Evolutionary conservation across 2,888 invertebrate genomes (phyloP), one percentile per base, ranked within the genome.

Genomic region (Sinotaia quadrata): DNA sequence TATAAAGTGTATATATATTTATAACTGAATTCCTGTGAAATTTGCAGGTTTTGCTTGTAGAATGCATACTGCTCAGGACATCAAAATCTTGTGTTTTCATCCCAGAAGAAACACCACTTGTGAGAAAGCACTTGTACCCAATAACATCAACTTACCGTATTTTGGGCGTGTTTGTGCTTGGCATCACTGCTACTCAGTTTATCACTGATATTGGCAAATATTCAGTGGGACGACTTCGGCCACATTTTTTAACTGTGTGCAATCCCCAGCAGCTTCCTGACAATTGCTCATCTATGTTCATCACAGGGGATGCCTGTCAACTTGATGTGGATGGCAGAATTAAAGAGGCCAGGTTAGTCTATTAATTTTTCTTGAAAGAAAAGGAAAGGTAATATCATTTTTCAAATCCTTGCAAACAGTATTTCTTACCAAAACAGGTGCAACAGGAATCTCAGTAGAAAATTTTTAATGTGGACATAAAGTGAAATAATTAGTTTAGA

Each of bases 141-240:
- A n/a, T n/a, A n/a, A n/a, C n/a, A n/a, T n/a, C n/a, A n/a, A n/a
- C n/a, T 7, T 73, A 73, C 61, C 57, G 68, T 24, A 5, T 52
- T 18, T n/a, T 73, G 4, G 61, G 47, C 8, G 58, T 68, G 10
- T 97, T 96, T 87, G 92, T 93, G 33, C 97, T 97, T 88, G 97
- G 96, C 0, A 93, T 94, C 56, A 94, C 93, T 52, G 92, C 93
- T 78, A 94, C 93, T 76, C 95, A 95, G 87, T 90, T 96, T 58
- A 92, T 94, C 75, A 97, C 97, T 4, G 97, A 98, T 88, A 92
- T 97, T 75, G 95, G 94, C 75, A 98, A 98, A 89, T 97, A 96
- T 24, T 54, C 31, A 31, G 27, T 98, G 75, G 98, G 98, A 47
- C 92, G 98, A 68, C 90, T 98, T 78, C 91, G 98, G 79, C 98